phyloP scores from a whole-genome alignment of 2,113 vertebrate species.

The Pterocles gutturalis region DNA sequence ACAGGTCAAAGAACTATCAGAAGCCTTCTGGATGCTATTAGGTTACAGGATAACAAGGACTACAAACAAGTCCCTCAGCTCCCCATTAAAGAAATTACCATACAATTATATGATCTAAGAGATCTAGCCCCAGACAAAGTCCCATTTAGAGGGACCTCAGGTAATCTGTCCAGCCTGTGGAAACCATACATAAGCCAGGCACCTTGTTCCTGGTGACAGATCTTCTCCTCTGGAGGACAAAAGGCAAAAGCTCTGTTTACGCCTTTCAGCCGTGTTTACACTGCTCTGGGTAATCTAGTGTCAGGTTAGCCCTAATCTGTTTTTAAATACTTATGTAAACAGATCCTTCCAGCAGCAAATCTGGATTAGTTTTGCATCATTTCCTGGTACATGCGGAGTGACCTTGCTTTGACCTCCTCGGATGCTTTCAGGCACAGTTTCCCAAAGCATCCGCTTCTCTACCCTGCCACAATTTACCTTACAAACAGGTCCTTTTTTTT shows the following conservation, averaged over 20 bases:
- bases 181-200: slow-evolving; percentile 22
- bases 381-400: slow-evolving; percentile 80
- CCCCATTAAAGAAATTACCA: slow-evolving; percentile 26
- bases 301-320: slow-evolving; percentile 87
- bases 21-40: not conserved
- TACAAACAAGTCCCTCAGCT: slow-evolving; percentile 29
- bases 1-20: not conserved
- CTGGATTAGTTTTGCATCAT: slow-evolving; percentile 89
- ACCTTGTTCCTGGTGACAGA: slow-evolving; percentile 29
- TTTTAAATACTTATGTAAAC: slow-evolving; percentile 91
- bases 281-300: slow-evolving; percentile 80
- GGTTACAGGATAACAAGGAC: slow-evolving; percentile 15
- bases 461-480: not conserved
- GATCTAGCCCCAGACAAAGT: not conserved
- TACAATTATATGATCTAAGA: slow-evolving; percentile 1
- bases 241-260: slow-evolving; percentile 67
- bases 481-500: not conserved
- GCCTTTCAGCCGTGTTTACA: slow-evolving; percentile 74
- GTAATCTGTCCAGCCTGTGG: slow-evolving; percentile 3
- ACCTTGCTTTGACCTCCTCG: slow-evolving; percentile 74
- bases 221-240: slow-evolving; percentile 22
- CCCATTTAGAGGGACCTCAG: not conserved
- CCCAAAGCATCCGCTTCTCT: slow-evolving; percentile 30
- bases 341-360: slow-evolving; percentile 83
- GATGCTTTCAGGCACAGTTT: slow-evolving; percentile 67